Percentiles rank a stretch among this genome's conserved stretches.
Conservation (phyloP, 2,797 vertebrate genomes). For the Carduelis carduelis region DNA sequence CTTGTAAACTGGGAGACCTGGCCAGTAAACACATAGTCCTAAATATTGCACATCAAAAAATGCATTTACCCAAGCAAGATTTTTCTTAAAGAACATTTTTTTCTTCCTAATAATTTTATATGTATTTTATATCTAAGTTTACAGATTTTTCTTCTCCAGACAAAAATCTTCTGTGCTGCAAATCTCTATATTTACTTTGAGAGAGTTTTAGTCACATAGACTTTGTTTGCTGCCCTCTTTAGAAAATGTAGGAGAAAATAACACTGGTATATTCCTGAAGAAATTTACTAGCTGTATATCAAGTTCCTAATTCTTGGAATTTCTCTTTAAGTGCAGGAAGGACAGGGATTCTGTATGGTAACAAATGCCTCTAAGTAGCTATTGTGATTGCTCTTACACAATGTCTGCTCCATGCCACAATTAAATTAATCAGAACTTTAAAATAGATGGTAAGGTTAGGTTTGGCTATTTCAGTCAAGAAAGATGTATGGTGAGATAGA, state of each 20-base stretch:
- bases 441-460: not conserved
- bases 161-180: not conserved
- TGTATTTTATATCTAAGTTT: not conserved
- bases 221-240: not conserved
- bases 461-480: not conserved
- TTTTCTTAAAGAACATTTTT: not conserved
- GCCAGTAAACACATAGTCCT: not conserved
- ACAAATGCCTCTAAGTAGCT: not conserved
- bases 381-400: not conserved
- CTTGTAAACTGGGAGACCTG: not conserved
- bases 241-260: not conserved
- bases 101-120: not conserved
- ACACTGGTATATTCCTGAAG: not conserved
- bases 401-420: not conserved
- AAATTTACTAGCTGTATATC: not conserved
- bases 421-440: not conserved
- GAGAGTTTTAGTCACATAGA: not conserved
- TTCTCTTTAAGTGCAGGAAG: not conserved
- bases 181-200: not conserved
- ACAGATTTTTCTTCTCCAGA: not conserved
- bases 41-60: not conserved
- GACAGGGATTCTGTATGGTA: not conserved
- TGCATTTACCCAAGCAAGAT: not conserved
- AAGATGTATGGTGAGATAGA: not conserved
- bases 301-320: not conserved